phyloP scores from a whole-genome alignment of 1,140 invertebrate species.

The Amphibalanus amphitrite region DNA sequence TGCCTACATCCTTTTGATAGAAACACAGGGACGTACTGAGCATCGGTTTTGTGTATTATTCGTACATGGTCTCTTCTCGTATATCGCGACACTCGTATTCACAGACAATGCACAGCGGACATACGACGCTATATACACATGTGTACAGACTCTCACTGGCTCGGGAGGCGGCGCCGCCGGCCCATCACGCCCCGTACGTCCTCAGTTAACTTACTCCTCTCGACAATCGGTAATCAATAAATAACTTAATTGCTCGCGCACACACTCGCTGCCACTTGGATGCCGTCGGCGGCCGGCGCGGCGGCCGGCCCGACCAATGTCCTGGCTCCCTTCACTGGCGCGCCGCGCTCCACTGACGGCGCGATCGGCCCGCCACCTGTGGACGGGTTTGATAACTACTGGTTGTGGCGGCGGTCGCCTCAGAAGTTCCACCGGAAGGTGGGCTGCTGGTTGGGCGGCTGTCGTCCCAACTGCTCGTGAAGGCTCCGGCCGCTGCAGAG shows the following conservation, averaged over 20 bases:
- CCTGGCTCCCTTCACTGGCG: not conserved
- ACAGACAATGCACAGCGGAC: not conserved
- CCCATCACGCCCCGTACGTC: too few species aligned
- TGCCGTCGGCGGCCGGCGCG: too few species aligned
- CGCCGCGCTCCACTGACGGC: not conserved
- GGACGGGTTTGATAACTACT: not conserved
- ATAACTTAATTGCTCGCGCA: not conserved
- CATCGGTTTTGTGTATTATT: not conserved
- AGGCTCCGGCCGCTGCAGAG: not conserved
- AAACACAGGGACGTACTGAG: not conserved
- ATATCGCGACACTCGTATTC: not conserved
- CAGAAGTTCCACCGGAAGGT: not conserved
- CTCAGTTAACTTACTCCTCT: not conserved
- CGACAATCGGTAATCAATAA: not conserved
- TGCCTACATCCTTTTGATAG: too few species aligned
- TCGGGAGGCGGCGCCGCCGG: too few species aligned
- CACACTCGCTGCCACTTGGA: not conserved
- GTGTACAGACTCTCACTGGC: not conserved
- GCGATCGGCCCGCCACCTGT: not conserved
- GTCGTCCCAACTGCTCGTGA: not conserved
- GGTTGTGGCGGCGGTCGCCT: not conserved
- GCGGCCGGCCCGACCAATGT: not conserved
- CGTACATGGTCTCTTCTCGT: not conserved
- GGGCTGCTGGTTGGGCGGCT: not conserved
- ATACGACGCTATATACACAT: not conserved